phyloP scores from a whole-genome alignment of 2,113 vertebrate species.

The Prolemur simus region DNA sequence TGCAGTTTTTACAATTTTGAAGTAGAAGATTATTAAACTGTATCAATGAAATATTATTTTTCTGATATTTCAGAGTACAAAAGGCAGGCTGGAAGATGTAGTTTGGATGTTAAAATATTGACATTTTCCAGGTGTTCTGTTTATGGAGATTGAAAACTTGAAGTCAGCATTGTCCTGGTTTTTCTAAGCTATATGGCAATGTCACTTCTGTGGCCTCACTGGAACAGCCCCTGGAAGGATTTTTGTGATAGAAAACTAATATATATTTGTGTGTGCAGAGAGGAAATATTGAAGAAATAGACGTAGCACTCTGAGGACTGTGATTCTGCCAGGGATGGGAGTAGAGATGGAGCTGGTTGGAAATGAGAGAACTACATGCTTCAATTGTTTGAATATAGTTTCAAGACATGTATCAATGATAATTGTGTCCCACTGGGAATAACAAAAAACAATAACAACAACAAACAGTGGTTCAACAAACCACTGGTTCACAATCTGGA shows the following conservation, averaged over 20 bases:
- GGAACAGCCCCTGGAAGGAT: background rate
- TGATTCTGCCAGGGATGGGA: background rate
- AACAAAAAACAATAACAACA: background rate
- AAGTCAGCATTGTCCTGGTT: background rate
- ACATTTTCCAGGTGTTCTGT: background rate
- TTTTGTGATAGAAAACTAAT: background rate
- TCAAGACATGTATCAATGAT: background rate
- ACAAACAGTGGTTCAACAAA: background rate
- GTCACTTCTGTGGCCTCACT: background rate
- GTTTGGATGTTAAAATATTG: background rate
- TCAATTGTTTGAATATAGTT: background rate
- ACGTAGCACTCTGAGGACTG: background rate
- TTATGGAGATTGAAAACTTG: background rate
- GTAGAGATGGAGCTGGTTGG: background rate
- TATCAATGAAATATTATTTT: background rate
- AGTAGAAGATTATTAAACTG: background rate
- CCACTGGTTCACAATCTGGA: background rate
- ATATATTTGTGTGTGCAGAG: background rate
- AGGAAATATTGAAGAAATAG: background rate
- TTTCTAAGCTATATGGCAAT: background rate
- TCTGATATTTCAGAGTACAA: background rate
- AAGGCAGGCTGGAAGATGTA: background rate
- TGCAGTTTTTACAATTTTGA: background rate
- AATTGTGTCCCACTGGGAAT: background rate
- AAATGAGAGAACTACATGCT: background rate